Evolutionary conservation across 2,797 vertebrate genomes (phyloP).

Genomic region (Cynopterus sphinx): DNA sequence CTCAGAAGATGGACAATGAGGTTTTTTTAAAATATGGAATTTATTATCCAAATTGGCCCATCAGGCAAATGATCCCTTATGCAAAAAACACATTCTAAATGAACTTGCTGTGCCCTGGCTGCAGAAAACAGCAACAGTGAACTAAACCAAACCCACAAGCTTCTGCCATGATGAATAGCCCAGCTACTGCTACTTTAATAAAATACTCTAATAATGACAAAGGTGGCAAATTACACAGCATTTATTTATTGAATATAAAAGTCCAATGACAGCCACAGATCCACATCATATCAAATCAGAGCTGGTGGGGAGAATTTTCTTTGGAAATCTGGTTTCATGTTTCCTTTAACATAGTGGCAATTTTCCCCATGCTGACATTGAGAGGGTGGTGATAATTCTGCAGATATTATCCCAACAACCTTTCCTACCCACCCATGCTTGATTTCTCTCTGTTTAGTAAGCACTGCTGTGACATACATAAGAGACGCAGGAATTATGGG

Average conservation of each 20-base stretch:
- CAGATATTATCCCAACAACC: slow-evolving; percentile 53
- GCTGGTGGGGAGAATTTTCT: slow-evolving; percentile 49
- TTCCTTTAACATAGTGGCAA: slow-evolving; percentile 67
- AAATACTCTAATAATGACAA: slow-evolving; percentile 65
- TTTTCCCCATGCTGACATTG: slow-evolving; percentile 42
- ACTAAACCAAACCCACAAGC: slow-evolving; percentile 17
- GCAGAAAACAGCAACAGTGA: slow-evolving; percentile 12
- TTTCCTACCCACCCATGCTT: neutral
- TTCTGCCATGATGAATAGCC: neutral
- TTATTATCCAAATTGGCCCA: neutral
- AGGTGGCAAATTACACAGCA: slow-evolving; percentile 66
- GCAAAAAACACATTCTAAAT: slow-evolving; percentile 40
- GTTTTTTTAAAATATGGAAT: neutral
- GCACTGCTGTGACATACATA: neutral
- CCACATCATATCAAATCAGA: neutral
- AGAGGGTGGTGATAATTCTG: slow-evolving; percentile 44
- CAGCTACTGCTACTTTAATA: slow-evolving; percentile 63
- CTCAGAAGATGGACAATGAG: neutral
- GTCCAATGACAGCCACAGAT: slow-evolving; percentile 57
- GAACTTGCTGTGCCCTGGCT: neutral
- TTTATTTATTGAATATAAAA: slow-evolving; percentile 75
- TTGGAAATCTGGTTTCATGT: slow-evolving; percentile 65
- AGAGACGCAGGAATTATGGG: slow-evolving; percentile 31
- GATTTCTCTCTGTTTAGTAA: slow-evolving; percentile 64
- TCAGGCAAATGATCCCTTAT: slow-evolving; percentile 52